phyloP scores from a whole-genome alignment of 2,113 vertebrate species.

The Meriones unguiculatus region DNA sequence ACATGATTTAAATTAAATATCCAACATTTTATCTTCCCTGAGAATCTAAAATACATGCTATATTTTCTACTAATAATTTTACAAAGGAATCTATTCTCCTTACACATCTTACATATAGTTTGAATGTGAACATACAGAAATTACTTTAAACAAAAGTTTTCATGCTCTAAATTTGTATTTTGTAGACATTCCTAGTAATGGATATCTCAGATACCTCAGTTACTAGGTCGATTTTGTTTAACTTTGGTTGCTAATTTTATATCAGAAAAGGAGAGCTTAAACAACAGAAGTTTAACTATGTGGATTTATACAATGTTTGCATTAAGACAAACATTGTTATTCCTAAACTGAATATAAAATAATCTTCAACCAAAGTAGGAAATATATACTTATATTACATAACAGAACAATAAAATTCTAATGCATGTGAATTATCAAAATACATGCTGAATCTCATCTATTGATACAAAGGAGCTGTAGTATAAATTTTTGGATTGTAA shows the following conservation, averaged over 20 bases:
- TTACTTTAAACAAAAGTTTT: not conserved
- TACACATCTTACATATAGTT: not conserved
- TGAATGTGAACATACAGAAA: not conserved
- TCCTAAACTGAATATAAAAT: not conserved
- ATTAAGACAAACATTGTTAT: not conserved
- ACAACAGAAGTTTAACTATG: not conserved
- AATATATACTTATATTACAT: not conserved
- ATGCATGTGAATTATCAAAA: not conserved
- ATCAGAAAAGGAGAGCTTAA: not conserved
- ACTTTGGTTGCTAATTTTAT: not conserved
- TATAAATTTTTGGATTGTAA: not conserved
- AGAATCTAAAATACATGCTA: not conserved
- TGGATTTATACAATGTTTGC: not conserved
- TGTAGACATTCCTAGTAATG: not conserved
- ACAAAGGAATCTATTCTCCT: not conserved
- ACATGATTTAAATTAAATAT: not conserved
- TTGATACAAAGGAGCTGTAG: not conserved
- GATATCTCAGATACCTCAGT: not conserved
- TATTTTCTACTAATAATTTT: not conserved
- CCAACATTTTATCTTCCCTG: not conserved
- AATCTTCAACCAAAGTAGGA: not conserved
- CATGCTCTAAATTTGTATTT: not conserved
- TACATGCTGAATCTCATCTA: not conserved
- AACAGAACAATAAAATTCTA: not conserved
- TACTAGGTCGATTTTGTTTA: not conserved